Evolutionary conservation across 2,888 invertebrate genomes (phyloP).

Genomic region (Dinocampus coccinellae): DNA sequence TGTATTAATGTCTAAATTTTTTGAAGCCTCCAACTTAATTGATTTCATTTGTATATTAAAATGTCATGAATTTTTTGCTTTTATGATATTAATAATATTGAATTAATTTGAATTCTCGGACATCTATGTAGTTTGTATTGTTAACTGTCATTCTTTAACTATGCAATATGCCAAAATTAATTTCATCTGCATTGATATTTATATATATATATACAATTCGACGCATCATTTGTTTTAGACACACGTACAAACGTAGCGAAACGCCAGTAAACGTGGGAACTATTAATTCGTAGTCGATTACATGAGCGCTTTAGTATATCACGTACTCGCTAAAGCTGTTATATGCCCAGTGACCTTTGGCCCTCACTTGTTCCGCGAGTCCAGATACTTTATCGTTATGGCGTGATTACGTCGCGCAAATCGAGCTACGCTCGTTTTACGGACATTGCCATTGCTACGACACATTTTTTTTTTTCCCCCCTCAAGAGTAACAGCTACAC

Average conservation of each 20-base stretch:
- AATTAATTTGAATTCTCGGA: background rate
- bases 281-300: constrained; percentile 57
- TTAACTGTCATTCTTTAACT: background rate
- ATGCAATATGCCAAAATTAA: background rate
- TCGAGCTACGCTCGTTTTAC: constrained; percentile 5
- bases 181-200: background rate
- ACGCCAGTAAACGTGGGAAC: constrained; percentile 40
- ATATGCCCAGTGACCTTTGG: background rate
- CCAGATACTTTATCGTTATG: constrained; percentile 39
- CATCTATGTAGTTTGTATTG: background rate
- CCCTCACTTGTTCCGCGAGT: constrained; percentile 11
- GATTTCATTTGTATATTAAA: too few relatives aligned
- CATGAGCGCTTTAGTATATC: constrained; percentile 48
- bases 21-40: too few relatives aligned
- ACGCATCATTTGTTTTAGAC: constrained; percentile 48
- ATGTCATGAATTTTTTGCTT: too few relatives aligned
- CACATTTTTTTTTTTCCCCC: background rate
- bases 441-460: background rate
- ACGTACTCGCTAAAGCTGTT: constrained; percentile 41
- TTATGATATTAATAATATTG: background rate
- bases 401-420: constrained; percentile 23
- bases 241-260: constrained; percentile 30
- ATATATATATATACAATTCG: constrained; percentile 42
- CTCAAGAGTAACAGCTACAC: background rate
- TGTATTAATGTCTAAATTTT: too few relatives aligned